phyloP scores from a whole-genome alignment of 2,113 vertebrate species.

The Gymnogyps californianus region DNA sequence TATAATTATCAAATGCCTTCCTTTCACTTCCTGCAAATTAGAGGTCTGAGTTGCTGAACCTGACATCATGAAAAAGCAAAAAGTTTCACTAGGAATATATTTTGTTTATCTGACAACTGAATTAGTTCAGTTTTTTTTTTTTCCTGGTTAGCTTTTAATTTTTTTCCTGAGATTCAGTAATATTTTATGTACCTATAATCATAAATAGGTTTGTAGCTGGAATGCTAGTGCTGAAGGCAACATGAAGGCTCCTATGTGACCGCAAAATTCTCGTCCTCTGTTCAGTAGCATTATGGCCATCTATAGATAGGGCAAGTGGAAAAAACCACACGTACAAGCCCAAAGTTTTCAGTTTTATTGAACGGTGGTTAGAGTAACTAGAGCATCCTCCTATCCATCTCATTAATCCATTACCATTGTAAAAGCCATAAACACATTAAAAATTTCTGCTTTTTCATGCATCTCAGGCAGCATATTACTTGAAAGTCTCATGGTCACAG shows the following conservation, averaged over 20 bases:
- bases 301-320: not conserved
- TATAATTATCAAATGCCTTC: not conserved
- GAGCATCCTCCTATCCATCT: not conserved
- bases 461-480: not conserved
- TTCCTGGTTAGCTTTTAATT: not conserved
- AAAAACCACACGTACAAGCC: fast-evolving
- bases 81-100: not conserved
- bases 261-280: not conserved
- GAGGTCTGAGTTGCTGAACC: not conserved
- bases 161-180: not conserved
- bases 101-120: not conserved
- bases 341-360: not conserved
- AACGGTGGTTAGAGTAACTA: not conserved
- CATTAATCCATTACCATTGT: not conserved
- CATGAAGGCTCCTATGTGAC: not conserved
- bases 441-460: not conserved
- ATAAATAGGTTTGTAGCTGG: not conserved
- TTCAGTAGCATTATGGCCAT: not conserved
- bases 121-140: not conserved
- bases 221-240: not conserved
- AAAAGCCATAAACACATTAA: not conserved
- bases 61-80: not conserved
- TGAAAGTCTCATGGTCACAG: not conserved
- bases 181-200: not conserved
- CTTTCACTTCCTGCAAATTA: not conserved